Conservation (phyloP, 2,888 invertebrate genomes). For the Acrocera orbiculus region DNA sequence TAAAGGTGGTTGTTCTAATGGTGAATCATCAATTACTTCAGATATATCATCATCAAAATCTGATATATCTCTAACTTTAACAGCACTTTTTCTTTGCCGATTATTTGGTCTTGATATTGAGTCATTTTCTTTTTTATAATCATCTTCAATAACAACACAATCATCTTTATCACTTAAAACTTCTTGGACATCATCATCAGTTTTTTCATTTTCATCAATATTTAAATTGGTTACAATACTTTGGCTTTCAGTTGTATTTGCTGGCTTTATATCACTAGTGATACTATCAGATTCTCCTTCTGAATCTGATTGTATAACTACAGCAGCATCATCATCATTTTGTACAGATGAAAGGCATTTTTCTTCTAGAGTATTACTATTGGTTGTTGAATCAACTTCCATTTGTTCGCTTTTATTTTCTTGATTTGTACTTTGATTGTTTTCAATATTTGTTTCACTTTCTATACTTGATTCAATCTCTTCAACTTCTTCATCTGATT, state of each 20-base stretch:
- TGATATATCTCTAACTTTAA: slow-evolving; percentile 20
- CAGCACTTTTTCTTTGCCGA: slow-evolving; percentile 30
- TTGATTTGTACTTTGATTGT: neutral
- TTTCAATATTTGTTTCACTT: slow-evolving; percentile 2
- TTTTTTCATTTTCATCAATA: slow-evolving; percentile 11
- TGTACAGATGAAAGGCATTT: neutral
- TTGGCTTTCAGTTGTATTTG: neutral
- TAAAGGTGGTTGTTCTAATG: slow-evolving; percentile 23
- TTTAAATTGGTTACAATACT: no score
- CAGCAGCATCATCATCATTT: slow-evolving; percentile 22
- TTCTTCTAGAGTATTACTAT: slow-evolving; percentile 1
- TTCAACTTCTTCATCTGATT: slow-evolving; percentile 15
- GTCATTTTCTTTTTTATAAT: slow-evolving; percentile 30
- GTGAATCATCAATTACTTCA: slow-evolving; percentile 36
- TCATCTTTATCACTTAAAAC: slow-evolving; percentile 35
- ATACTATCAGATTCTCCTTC: slow-evolving; percentile 21
- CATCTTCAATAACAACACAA: slow-evolving; percentile 36
- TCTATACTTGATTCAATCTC: slow-evolving; percentile 6
- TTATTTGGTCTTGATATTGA: slow-evolving; percentile 16
- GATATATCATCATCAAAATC: slow-evolving; percentile 32
- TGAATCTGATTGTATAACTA: slow-evolving; percentile 32
- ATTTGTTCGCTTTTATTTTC: slow-evolving; percentile 11
- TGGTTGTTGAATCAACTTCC: slow-evolving; percentile 11
- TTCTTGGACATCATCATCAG: slow-evolving; percentile 31
- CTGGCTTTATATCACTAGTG: slow-evolving; percentile 3